These are phyloP conservation scores for Atherinomorus stipes DNA, from an alignment of 2,113 vertebrate genomes.

Conservation along the genomic window DNA sequence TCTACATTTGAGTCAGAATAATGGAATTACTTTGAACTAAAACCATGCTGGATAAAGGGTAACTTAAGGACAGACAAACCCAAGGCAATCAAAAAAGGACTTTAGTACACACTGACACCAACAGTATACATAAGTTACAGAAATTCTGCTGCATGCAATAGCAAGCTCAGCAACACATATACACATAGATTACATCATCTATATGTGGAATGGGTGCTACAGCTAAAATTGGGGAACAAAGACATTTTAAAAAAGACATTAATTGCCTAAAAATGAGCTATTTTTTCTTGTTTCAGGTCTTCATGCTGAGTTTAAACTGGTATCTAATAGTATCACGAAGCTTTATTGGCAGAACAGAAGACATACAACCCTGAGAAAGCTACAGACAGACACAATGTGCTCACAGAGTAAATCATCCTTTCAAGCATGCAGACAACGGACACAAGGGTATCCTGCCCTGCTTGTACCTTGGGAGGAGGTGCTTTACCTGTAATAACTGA, in stretches of 20 bases:
- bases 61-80: constrained; percentile 10
- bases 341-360: neutral
- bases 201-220: no score
- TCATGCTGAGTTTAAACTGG: neutral
- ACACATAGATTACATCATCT: constrained; percentile 31
- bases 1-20: neutral
- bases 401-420: constrained; percentile 29
- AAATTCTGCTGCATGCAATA: constrained; percentile 37
- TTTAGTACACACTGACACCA: neutral
- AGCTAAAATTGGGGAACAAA: no score
- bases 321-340: neutral
- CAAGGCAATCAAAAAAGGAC: neutral
- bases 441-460: constrained; percentile 24
- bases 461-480: constrained; percentile 41
- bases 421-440: constrained; percentile 46
- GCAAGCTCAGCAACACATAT: constrained; percentile 14
- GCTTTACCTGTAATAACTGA: constrained; percentile 86
- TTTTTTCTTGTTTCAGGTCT: neutral
- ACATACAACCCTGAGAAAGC: neutral
- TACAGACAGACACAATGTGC: neutral
- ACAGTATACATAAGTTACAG: neutral
- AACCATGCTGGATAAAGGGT: constrained; percentile 2
- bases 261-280: neutral
- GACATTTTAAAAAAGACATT: no score
- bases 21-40: neutral